Evolutionary conservation across 2,888 invertebrate genomes (phyloP).

Genomic region (Zaprionus obscuricornis): DNA sequence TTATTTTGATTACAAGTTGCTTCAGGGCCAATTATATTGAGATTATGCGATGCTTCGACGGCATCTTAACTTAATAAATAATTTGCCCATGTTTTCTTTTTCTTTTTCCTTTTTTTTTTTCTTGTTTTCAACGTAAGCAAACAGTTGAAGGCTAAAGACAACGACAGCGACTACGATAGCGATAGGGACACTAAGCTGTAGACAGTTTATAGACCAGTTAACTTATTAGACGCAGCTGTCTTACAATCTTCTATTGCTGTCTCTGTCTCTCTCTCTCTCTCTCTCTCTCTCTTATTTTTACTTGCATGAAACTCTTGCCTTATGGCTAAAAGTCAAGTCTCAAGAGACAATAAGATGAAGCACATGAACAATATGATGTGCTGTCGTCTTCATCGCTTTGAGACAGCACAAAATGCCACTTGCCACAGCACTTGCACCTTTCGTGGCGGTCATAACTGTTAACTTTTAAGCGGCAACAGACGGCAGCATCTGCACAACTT

Average conservation of each 20-base stretch:
- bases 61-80: conserved; percentile 47
- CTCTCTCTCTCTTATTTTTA: background rate
- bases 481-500: conserved; percentile 26
- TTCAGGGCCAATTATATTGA: conserved; percentile 2
- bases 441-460: conserved; percentile 58
- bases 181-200: conserved; percentile 42
- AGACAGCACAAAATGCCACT: no score
- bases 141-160: background rate
- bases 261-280: background rate
- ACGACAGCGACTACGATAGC: conserved; percentile 7
- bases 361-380: background rate
- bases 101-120: no score
- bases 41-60: background rate
- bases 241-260: background rate
- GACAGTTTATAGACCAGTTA: conserved; percentile 65
- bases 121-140: no score
- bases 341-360: background rate
- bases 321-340: no score
- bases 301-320: no score
- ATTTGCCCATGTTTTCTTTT: conserved; percentile 9
- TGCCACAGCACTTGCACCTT: conserved; percentile 16
- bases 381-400: no score
- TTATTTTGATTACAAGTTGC: no score
- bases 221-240: conserved; percentile 58
- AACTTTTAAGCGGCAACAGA: conserved; percentile 59